Base-by-base conservation (phyloP, 53 echinoderm and acorn worm genomes). In the Astropecten irregularis region DNA sequence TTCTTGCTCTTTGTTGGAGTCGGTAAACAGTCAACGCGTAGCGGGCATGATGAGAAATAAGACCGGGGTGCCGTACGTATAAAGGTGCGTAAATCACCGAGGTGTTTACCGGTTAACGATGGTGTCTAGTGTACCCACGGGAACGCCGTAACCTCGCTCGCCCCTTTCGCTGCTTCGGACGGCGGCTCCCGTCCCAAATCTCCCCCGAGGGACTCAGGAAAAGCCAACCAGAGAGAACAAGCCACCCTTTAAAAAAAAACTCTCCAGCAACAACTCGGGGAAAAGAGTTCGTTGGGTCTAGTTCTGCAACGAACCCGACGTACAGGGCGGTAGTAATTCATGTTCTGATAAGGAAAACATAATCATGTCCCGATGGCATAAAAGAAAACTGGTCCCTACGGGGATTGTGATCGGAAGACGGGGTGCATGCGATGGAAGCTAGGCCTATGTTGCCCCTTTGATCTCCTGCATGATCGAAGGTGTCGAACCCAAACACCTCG, bases 81-180 rank as follows among this genome's bases (percentile, higher is more conserved):
- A 39, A 22, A 21, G 22, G 9, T 15, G 76, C 76, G 58, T 76
- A 76, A 76, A 76, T 76, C 76, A 76, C 16, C 18, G 18, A 6
- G 20, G 58, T 76, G 76, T 76, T 76, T 76, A 76, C 76, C 76
- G 76, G 76, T 76, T 76, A 26, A 76, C 76, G 76, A 58, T 26
- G 76, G 39, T 76, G 76, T 76, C 5, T 56, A 76, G 58, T 56
- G 76, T 39, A 37, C 76, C 76, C 76, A 76, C 16, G 76, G 76
- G 76, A 76, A 27, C 18, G 39, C 1, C 2, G 22, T 53, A 57
- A 76, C 76, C 76, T 76, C 38, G 55, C 56, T 39, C 23, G 35
- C 57, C 57, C 56, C 57, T 58, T n/a, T 40, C 56, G 26, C 15
- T 16, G 14, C 58, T 14, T 37, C 76, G n/a, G n/a, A n/a, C n/a